Evolutionary conservation across 2,888 invertebrate species (phyloP).

Genomic region (Hirtodrosophila cameraria): DNA sequence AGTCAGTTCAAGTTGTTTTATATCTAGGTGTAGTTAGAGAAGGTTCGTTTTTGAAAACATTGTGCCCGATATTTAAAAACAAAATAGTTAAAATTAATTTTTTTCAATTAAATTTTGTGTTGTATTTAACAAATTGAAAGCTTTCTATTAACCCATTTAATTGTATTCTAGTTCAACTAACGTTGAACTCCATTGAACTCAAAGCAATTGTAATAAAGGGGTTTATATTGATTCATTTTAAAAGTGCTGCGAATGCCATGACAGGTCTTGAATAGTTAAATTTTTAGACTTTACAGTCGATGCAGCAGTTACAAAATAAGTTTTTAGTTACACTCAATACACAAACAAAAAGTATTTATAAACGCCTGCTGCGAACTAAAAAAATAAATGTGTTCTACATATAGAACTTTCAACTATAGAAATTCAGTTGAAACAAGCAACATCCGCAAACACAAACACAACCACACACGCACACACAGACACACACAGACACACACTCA

Average conservation of each 20-base stretch:
- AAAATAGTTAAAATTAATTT: too few relatives aligned
- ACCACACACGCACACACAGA: slow-evolving; percentile 2
- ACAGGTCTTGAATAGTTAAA: background rate
- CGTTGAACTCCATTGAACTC: too few relatives aligned
- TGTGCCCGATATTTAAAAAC: too few relatives aligned
- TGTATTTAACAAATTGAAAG: too few relatives aligned
- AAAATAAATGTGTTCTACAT: slow-evolving; percentile 13
- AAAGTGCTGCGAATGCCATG: slow-evolving; percentile 4
- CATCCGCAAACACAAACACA: slow-evolving; percentile 11
- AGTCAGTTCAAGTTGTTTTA: too few relatives aligned
- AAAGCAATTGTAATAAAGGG: too few relatives aligned
- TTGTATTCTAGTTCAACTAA: too few relatives aligned
- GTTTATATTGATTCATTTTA: background rate
- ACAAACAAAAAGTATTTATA: background rate
- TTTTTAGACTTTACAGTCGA: slow-evolving; percentile 8
- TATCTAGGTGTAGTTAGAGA: too few relatives aligned
- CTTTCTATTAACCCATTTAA: too few relatives aligned
- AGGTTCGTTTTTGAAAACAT: too few relatives aligned
- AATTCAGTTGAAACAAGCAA: background rate
- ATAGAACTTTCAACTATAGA: background rate
- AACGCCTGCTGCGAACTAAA: slow-evolving; percentile 9
- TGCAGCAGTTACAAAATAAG: background rate
- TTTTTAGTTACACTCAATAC: slow-evolving; percentile 15
- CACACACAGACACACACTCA: slow-evolving; percentile 9
- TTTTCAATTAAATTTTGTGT: too few relatives aligned